These are phyloP conservation scores for Acrocera orbiculus DNA, from an alignment of 2,888 invertebrate species.

Conservation along the genomic window DNA sequence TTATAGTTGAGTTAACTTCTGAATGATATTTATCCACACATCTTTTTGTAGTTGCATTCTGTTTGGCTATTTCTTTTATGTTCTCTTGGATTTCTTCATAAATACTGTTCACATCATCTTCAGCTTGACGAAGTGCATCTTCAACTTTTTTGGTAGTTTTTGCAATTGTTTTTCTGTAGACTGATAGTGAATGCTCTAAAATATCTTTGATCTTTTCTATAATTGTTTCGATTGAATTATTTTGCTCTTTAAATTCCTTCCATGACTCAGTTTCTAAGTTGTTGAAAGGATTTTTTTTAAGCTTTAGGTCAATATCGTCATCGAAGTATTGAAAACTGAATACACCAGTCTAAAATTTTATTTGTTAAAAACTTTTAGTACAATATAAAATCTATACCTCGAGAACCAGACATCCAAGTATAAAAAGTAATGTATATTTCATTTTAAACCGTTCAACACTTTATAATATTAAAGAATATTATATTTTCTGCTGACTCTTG, in stretches of 20 bases:
- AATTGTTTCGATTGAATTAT: neutral
- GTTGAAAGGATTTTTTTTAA: no score
- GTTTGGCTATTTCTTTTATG: neutral
- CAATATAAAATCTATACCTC: no score
- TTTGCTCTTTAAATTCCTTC: neutral
- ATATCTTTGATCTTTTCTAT: neutral
- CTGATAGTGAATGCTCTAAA: neutral
- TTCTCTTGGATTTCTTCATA: neutral
- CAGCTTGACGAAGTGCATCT: neutral
- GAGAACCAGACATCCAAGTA: no score
- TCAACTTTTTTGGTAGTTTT: neutral
- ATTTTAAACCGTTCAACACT: no score
- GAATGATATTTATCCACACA: constrained; percentile 1
- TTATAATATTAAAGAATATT: no score
- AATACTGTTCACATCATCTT: neutral
- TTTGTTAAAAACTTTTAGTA: no score
- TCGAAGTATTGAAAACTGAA: no score
- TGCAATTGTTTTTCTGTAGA: neutral
- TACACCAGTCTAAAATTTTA: no score
- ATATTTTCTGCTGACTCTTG: no score
- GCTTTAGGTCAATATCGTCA: no score
- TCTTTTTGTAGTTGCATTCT: neutral
- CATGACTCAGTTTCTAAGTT: neutral
- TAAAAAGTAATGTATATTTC: no score
- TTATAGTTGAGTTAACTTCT: neutral